These are phyloP conservation scores for Euzetes globulus DNA, from an alignment of 2,888 invertebrate genomes.

Conservation along the genomic window DNA sequence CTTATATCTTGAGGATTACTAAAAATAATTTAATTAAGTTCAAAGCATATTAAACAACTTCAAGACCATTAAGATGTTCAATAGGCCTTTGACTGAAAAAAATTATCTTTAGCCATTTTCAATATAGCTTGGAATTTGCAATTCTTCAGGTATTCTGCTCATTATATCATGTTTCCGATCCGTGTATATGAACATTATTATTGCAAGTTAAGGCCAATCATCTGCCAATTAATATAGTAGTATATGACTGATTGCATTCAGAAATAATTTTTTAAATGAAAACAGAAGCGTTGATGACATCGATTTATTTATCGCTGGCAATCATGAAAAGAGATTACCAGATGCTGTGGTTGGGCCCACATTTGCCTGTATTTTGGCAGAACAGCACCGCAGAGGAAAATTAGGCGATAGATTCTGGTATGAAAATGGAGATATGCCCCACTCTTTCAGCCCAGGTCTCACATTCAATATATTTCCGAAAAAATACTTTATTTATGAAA, in stretches of 20 bases:
- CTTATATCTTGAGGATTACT: too few species aligned
- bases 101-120: too few species aligned
- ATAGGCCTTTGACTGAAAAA: too few species aligned
- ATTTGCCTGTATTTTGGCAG: constrained; percentile 42
- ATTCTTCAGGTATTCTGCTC: too few species aligned
- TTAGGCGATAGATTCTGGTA: constrained; percentile 42
- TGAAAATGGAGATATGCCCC: constrained; percentile 41
- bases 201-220: too few species aligned
- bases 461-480: not conserved
- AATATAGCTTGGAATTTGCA: too few species aligned
- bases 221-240: too few species aligned
- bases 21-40: too few species aligned
- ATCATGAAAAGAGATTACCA: constrained; percentile 40
- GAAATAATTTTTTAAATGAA: not conserved
- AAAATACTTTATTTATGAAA: not conserved
- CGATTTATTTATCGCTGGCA: constrained; percentile 42
- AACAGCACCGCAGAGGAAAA: constrained; percentile 41
- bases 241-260: not conserved
- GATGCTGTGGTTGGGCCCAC: constrained; percentile 42
- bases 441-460: constrained; percentile 41
- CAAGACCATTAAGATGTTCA: too few species aligned
- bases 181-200: too few species aligned
- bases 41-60: too few species aligned
- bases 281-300: constrained; percentile 41
- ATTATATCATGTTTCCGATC: too few species aligned